phyloP scores from a whole-genome alignment of 2,888 invertebrate species.

The Coelopa pilipes region DNA sequence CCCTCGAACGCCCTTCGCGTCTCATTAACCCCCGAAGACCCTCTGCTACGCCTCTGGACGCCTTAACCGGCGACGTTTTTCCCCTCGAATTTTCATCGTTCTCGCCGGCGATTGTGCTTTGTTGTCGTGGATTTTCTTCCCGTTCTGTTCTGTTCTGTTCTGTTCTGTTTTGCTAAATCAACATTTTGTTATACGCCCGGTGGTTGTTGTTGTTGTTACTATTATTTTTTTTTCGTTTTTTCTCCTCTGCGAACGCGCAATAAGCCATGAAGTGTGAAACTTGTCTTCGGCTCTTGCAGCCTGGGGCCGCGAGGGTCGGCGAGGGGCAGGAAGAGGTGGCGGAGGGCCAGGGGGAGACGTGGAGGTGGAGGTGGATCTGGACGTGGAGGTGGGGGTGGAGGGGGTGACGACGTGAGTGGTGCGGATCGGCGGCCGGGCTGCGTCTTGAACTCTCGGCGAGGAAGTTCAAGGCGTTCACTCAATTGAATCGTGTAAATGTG shows the following conservation, averaged over 20 bases:
- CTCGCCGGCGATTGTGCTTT: not conserved
- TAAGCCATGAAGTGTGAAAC: slow-evolving; percentile 22
- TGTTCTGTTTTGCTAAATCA: not conserved
- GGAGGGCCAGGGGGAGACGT: too few species aligned
- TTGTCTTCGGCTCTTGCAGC: not conserved
- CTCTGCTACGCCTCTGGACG: too few species aligned
- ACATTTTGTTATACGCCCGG: not conserved
- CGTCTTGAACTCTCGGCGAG: slow-evolving; percentile 50
- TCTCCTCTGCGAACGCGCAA: not conserved
- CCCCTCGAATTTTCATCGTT: not conserved
- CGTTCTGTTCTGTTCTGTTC: not conserved
- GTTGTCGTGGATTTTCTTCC: not conserved
- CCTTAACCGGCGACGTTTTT: too few species aligned
- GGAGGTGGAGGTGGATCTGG: too few species aligned
- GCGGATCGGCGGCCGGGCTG: not conserved
- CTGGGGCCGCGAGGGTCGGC: too few species aligned
- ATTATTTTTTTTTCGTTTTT: not conserved
- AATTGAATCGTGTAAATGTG: slow-evolving; percentile 61
- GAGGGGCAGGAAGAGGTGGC: too few species aligned
- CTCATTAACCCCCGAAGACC: too few species aligned
- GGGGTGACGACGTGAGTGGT: too few species aligned
- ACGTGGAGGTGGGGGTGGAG: too few species aligned
- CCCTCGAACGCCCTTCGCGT: too few species aligned
- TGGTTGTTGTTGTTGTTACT: slow-evolving; percentile 3
- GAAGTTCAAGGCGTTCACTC: slow-evolving; percentile 65